These are phyloP conservation scores for Cottus gobio DNA, from an alignment of 2,113 vertebrate species.

Conservation along the genomic window DNA sequence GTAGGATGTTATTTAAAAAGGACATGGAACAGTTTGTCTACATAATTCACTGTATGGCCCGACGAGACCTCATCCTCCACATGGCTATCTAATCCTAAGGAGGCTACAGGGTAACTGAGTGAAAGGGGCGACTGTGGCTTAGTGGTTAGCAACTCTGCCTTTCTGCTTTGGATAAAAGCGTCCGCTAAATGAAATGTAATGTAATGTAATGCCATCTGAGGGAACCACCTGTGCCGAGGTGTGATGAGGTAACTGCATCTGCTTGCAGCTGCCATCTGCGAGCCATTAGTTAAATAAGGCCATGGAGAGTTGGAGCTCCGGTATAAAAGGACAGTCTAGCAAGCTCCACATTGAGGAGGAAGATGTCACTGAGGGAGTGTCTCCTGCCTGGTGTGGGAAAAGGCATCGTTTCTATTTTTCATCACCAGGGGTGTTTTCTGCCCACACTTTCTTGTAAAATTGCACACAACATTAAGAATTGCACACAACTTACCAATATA, in stretches of 20 bases:
- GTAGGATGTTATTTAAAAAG: no score
- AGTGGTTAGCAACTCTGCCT: no score
- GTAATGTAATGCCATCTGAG: slow-evolving; percentile 50
- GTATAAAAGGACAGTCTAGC: slow-evolving; percentile 31
- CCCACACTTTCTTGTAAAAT: neutral
- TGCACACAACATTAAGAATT: neutral
- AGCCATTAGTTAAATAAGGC: slow-evolving; percentile 71
- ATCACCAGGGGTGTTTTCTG: neutral
- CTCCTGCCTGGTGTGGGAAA: neutral
- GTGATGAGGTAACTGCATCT: slow-evolving; percentile 59
- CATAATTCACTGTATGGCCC: slow-evolving; percentile 10
- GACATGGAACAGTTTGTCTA: neutral
- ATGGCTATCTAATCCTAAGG: slow-evolving; percentile 43
- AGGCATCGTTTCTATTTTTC: no score
- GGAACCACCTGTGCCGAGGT: slow-evolving; percentile 68
- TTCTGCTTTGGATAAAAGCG: no score
- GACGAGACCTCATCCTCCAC: slow-evolving; percentile 24
- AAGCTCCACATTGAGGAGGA: slow-evolving; percentile 2
- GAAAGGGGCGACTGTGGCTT: no score
- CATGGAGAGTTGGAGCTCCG: slow-evolving; percentile 53
- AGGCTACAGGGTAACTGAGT: slow-evolving; percentile 46
- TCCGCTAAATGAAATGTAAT: no score
- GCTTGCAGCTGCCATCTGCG: slow-evolving; percentile 73
- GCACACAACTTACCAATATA: neutral
- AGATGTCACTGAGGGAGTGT: neutral